Base-by-base conservation (phyloP, 2,113 vertebrate genomes). In the Ondatra zibethicus region DNA sequence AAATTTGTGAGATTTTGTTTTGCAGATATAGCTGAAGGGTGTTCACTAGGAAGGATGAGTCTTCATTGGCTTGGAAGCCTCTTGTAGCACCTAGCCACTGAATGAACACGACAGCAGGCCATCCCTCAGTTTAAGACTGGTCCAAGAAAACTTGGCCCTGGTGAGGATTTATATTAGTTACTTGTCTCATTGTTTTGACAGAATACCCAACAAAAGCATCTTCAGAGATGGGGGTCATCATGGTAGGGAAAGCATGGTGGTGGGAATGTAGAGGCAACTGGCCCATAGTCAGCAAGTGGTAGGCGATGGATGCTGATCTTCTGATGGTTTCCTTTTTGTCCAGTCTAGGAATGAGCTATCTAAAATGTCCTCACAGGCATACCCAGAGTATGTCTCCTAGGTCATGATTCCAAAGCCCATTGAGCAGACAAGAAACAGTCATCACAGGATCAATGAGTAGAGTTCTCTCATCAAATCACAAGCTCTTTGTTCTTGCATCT, bases 1-100 rank as follows among this genome's bases (percentile, higher is more conserved):
- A 97, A 92, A 61, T 45, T 58, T 63, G 31, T 61, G 68, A 39
- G 45, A 96, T 76, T 81, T 88, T 81, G 13, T 76, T 91, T 68
- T 36, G 29, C 19, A 55, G 80, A 31, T 1, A 0, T 25, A 91
- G 50, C 58, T 77, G 2, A 5, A 31, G 45, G 80, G 9, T 85
- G 39, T 47, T 13, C 78, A 21, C 6, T 3, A 58, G 33, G 33
- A 95, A 96, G n/a, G 70, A 88, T 33, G 70, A 61, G 39, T 14
- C 36, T 27, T 1, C 3, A 42, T 42, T 73, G 61, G 17, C 66
- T 85, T 89, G 68, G 82, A 58, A 88, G 16, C 33, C 9, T 86
- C 36, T 29, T 16, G 50, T 1, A 66, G 36, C 12, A 75, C n/a
- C 33, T 36, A 1, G 17, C 58, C 27, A 33, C 36, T 9, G 39